Base-by-base conservation (phyloP, 2,113 vertebrate genomes). In the Oryzias curvinotus region DNA sequence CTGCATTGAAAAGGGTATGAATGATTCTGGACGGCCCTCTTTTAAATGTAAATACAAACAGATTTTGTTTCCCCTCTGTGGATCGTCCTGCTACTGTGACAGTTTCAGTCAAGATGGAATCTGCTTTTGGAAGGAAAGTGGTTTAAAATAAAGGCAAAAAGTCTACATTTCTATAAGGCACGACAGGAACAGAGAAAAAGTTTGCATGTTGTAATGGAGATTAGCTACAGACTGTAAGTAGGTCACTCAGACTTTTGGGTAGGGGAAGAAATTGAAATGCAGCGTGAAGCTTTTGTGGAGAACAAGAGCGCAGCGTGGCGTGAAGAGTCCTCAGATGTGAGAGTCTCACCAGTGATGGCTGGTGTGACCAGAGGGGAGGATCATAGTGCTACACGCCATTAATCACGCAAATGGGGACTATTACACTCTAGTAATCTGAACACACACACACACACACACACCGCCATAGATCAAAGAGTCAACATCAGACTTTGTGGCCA, bases 331-430 rank as follows among this genome's bases (percentile, higher is more conserved):
- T 44, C 19, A 28, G 45, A 46, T 28, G 45, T 48, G 49, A 49
- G 54, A n/a, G 36, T 60, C 47, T 50, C 0, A 4, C n/a, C 28
- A 43, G 48, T 41, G 19, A 36, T 59, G 45, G 52, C 28, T 81
- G 58, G 65, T 54, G 21, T 73, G 68, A 77, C 68, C 64, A 19
- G 53, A 69, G 63, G 64, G 75, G 58, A 73, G 73, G 77, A 80
- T 75, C 82, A 68, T 67, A 73, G 78, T 14, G 52, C 19, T 41
- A 57, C 69, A 76, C 69, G 19, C 63, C 67, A 75, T 54, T 69
- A 67, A 72, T 74, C 75, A 82, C 54, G 78, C 73, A 59, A 71
- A 81, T 26, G 21, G 62, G 67, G 67, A 78, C 61, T 52, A 79
- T 73, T 51, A 52, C 60, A 75, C 46, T 46, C 46, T 17, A 60